Percentiles rank a stretch among this genome's conserved stretches.
Conservation (phyloP, 2,113 vertebrate genomes). For the Uropsilus gracilis region DNA sequence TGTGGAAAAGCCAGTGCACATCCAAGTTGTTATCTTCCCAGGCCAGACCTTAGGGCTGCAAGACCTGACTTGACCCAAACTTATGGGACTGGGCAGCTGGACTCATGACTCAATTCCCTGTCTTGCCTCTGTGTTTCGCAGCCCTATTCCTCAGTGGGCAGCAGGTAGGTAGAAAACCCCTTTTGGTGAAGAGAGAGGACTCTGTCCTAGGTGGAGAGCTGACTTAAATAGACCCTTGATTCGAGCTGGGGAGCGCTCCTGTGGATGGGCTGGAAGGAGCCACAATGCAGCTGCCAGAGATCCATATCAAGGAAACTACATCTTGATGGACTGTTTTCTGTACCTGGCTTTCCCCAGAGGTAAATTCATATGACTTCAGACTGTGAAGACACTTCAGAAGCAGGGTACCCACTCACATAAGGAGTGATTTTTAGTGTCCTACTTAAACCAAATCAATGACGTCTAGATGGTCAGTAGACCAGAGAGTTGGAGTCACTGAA, state of each 20-base stretch:
- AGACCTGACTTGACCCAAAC: not conserved
- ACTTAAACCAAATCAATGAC: not conserved
- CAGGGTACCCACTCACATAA: too few relatives aligned
- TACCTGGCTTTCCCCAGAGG: not conserved
- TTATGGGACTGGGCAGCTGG: not conserved
- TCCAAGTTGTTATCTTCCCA: too few relatives aligned
- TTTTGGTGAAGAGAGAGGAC: not conserved
- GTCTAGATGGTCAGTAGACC: not conserved
- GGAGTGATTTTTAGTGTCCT: not conserved
- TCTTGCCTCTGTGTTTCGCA: not conserved
- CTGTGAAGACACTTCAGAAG: not conserved
- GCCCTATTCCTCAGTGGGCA: not conserved
- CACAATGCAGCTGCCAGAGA: slow-evolving; percentile 31
- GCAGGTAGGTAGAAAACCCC: not conserved
- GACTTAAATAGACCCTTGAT: not conserved
- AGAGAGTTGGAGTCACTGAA: not conserved
- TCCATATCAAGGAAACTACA: not conserved
- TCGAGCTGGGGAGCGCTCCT: not conserved
- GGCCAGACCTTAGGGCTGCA: not conserved
- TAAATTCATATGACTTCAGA: not conserved
- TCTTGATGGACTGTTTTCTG: not conserved
- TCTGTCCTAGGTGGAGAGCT: not conserved
- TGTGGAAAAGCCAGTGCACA: accelerated
- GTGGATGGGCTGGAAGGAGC: not conserved
- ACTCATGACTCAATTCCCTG: not conserved